Conservation (phyloP, 2,113 vertebrate genomes). For the Dasypus novemcinctus region DNA sequence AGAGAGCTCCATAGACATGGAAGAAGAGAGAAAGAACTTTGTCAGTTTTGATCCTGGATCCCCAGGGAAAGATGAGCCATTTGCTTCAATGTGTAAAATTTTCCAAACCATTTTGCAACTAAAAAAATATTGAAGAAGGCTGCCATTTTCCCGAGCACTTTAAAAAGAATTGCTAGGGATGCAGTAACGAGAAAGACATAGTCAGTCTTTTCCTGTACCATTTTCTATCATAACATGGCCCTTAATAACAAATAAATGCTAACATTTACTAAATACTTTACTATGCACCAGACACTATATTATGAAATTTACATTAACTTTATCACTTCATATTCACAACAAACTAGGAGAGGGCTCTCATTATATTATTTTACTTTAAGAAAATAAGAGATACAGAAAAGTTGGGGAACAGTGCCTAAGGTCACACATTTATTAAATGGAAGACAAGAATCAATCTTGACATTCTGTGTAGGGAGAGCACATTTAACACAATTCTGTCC, state of each 20-base stretch:
- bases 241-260: not conserved
- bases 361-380: not conserved
- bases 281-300: not conserved
- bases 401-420: not conserved
- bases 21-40: too few species aligned
- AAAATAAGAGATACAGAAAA: not conserved
- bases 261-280: not conserved
- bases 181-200: not conserved
- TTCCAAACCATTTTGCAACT: not conserved
- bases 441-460: not conserved
- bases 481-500: not conserved
- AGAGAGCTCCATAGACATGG: too few species aligned
- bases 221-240: not conserved
- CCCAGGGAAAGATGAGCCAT: too few species aligned
- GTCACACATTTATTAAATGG: not conserved
- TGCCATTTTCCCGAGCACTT: not conserved
- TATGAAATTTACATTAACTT: not conserved
- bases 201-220: not conserved
- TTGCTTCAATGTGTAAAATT: not conserved
- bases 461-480: not conserved
- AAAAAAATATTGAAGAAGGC: not conserved
- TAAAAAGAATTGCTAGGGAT: not conserved
- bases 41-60: too few species aligned
- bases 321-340: not conserved
- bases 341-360: not conserved